Conservation (phyloP, 2,888 invertebrate genomes). For the Steinernema scapterisci region DNA sequence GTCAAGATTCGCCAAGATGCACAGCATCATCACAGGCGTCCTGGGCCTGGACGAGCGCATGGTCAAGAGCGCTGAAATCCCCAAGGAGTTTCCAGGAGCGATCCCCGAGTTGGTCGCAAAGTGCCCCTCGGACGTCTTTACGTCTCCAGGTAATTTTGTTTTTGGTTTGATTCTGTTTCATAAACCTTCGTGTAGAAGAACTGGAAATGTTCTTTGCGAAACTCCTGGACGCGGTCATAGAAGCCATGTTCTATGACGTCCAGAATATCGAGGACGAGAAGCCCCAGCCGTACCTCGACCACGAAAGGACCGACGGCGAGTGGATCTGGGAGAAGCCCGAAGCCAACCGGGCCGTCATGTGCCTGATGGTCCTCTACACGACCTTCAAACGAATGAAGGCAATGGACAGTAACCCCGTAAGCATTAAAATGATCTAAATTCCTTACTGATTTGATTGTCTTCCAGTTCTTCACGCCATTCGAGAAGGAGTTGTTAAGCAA, state of each 20-base stretch:
- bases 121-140: not conserved
- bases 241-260: not conserved
- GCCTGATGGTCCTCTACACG: not conserved
- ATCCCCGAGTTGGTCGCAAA: not conserved
- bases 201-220: slow-evolving; percentile 1
- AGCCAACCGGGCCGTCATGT: not conserved
- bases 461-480: not conserved
- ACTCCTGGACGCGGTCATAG: not conserved
- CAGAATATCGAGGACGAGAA: not conserved
- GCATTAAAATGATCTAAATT: not conserved
- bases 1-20: not conserved
- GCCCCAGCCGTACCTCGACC: not conserved
- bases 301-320: not conserved
- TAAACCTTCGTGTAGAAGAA: not conserved
- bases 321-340: not conserved
- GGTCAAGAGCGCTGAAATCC: not conserved
- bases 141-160: not conserved
- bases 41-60: not conserved
- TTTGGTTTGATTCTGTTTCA: not conserved
- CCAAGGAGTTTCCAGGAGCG: not conserved
- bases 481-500: not conserved
- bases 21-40: not conserved
- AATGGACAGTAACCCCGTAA: not conserved
- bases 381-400: not conserved
- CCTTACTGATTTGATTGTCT: not conserved